phyloP scores from a whole-genome alignment of 2,888 invertebrate genomes.

The Eumacrocentrus americanus region DNA sequence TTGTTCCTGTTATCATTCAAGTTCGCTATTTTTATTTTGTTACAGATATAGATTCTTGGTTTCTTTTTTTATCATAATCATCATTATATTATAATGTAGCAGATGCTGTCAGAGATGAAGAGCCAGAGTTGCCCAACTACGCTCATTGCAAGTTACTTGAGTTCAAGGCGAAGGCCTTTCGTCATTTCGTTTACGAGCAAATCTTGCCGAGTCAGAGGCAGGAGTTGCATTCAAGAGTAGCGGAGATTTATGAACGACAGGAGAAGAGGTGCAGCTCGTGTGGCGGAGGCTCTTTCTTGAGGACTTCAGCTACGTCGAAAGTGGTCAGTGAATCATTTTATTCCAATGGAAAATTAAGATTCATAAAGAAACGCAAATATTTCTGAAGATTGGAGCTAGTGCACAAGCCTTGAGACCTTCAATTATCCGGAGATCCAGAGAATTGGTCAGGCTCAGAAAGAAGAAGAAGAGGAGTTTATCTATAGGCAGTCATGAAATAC shows the following conservation, averaged over 20 bases:
- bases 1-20: conserved; percentile 38
- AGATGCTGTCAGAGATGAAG: conserved; percentile 29
- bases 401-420: background rate
- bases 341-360: background rate
- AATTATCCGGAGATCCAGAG: background rate
- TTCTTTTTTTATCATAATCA: background rate
- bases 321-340: background rate
- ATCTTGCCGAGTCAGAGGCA: conserved; percentile 66
- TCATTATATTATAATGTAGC: background rate
- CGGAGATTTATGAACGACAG: conserved; percentile 63
- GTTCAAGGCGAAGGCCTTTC: conserved; percentile 65
- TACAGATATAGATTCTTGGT: background rate
- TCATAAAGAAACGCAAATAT: background rate
- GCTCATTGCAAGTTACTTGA: conserved; percentile 67
- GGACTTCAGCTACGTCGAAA: conserved; percentile 31
- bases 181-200: conserved; percentile 65
- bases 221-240: conserved; percentile 65
- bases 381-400: conserved; percentile 2
- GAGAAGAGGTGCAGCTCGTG: conserved; percentile 65
- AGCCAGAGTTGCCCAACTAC: conserved; percentile 61
- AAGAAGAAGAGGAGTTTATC: background rate
- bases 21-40: conserved; percentile 34
- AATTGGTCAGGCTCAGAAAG: background rate
- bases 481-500: background rate
- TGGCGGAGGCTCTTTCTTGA: conserved; percentile 46